These are phyloP conservation scores for Myotis brandtii DNA, from an alignment of 2,113 vertebrate species.

Conservation along the genomic window DNA sequence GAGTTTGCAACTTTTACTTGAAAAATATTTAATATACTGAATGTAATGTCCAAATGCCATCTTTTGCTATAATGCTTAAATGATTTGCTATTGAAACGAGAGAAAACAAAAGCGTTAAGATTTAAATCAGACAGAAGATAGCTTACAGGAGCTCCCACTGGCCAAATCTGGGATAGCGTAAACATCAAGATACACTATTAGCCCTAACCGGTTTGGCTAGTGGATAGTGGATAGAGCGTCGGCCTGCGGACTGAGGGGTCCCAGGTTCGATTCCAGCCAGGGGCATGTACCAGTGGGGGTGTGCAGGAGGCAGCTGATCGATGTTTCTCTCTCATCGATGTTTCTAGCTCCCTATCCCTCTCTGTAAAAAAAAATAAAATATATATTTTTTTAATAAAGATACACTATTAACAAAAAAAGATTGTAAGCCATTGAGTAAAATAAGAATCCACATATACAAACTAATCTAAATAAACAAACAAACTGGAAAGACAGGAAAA, in stretches of 20 bases:
- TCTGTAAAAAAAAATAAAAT: too few species aligned
- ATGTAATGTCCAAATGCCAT: neutral
- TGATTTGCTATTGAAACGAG: neutral
- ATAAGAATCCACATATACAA: neutral
- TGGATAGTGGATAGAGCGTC: too few species aligned
- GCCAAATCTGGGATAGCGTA: neutral
- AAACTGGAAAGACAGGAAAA: neutral
- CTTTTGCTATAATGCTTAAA: neutral
- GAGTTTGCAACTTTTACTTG: conserved; percentile 20
- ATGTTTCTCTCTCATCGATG: too few species aligned
- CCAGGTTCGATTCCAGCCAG: too few species aligned
- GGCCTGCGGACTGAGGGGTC: too few species aligned
- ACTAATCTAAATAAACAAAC: neutral
- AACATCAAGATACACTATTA: neutral
- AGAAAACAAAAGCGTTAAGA: neutral
- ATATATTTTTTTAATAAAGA: too few species aligned
- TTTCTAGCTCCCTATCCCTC: too few species aligned
- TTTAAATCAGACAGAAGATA: neutral
- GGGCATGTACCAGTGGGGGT: too few species aligned
- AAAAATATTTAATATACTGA: conserved; percentile 41
- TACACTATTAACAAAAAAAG: neutral
- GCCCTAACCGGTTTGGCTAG: neutral
- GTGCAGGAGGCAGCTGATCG: too few species aligned
- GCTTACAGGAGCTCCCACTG: neutral
- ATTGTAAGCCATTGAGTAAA: neutral